Evolutionary conservation across 92 coral and sea anemone species (phyloP).

Genomic region (Actinernus sp.): DNA sequence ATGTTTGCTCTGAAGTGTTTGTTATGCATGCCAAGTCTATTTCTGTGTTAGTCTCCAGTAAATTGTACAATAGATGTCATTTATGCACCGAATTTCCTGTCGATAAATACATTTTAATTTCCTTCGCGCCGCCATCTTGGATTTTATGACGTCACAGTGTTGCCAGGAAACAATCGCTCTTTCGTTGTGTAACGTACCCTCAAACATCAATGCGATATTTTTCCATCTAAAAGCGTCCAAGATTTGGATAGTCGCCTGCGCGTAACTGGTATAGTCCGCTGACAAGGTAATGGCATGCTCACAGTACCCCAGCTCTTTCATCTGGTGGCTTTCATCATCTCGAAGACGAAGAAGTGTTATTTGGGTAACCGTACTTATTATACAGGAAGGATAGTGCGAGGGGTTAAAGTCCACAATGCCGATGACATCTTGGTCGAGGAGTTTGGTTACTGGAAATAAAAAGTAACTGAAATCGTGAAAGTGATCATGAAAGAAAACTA

Average conservation of each 20-base stretch:
- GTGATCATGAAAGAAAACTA: too few species aligned
- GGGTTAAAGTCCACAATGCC: constrained; percentile 3
- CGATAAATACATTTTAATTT: too few species aligned
- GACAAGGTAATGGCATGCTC: constrained; percentile 44
- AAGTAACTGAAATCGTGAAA: too few species aligned
- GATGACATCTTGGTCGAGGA: constrained; percentile 3
- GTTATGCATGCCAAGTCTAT: too few species aligned
- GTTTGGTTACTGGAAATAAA: background rate
- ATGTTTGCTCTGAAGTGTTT: too few species aligned
- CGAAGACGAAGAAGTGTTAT: constrained; percentile 47
- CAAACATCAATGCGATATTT: constrained; percentile 51
- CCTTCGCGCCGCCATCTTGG: too few species aligned
- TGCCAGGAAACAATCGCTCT: too few species aligned
- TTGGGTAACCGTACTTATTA: constrained; percentile 28
- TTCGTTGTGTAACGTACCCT: too few species aligned
- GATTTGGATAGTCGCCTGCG: constrained; percentile 48
- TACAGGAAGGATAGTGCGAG: constrained; percentile 21
- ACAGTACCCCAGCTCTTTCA: constrained; percentile 19
- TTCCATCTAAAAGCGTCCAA: constrained; percentile 43
- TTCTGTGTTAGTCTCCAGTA: too few species aligned
- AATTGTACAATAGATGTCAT: too few species aligned
- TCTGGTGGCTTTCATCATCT: background rate
- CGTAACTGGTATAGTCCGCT: constrained; percentile 40
- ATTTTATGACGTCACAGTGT: too few species aligned
- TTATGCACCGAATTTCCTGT: too few species aligned